phyloP scores from a whole-genome alignment of 2,888 invertebrate species.

The Unio pictorum region DNA sequence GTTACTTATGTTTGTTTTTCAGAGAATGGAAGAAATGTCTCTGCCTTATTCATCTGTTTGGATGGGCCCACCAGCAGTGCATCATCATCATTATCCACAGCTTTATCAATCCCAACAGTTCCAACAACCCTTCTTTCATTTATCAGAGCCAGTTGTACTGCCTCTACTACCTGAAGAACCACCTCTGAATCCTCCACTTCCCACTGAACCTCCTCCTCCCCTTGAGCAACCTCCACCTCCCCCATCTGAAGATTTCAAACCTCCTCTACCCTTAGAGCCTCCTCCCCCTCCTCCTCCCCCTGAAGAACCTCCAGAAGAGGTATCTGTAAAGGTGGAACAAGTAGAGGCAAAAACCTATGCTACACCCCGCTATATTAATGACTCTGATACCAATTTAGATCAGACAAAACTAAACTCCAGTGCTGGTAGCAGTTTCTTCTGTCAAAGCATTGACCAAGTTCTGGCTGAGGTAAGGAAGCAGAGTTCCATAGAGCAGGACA shows the following conservation, averaged over 20 bases:
- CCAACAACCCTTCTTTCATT: background rate
- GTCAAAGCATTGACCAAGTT: background rate
- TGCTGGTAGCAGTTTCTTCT: too few species aligned
- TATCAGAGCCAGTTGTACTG: conserved; percentile 20
- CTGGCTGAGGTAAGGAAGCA: background rate
- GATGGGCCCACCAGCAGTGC: too few species aligned
- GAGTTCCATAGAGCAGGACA: background rate
- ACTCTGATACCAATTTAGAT: too few species aligned
- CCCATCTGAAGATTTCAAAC: conserved; percentile 3
- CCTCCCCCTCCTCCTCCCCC: conserved; percentile 18
- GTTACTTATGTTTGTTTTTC: too few species aligned
- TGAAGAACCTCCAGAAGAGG: conserved; percentile 15
- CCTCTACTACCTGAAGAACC: conserved; percentile 37
- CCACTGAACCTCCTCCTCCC: conserved; percentile 23
- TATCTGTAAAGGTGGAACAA: conserved; percentile 3
- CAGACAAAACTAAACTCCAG: too few species aligned
- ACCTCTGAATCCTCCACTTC: conserved; percentile 37
- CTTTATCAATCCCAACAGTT: too few species aligned
- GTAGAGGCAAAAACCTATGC: background rate
- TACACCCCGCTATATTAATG: too few species aligned
- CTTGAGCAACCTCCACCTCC: conserved; percentile 35
- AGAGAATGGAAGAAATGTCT: too few species aligned
- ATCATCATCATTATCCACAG: too few species aligned
- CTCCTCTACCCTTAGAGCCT: conserved; percentile 73
- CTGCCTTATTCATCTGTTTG: too few species aligned